Evolutionary conservation across 2,113 vertebrate genomes (phyloP).

Genomic region (Platichthys stellatus): DNA sequence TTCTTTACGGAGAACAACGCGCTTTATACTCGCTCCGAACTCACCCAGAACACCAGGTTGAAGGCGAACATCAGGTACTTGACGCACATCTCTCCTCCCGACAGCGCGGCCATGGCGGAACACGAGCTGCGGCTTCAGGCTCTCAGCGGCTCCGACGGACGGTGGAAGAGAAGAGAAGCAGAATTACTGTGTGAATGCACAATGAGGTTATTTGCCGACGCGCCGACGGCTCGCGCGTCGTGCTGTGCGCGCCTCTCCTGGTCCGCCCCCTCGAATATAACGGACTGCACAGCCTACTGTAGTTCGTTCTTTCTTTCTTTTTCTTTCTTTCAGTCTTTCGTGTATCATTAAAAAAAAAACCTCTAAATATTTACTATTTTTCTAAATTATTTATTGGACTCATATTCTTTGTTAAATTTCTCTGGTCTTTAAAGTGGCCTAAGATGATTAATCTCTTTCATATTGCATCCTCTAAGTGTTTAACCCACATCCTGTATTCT

Average conservation of each 20-base stretch:
- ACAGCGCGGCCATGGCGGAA: constrained; percentile 83
- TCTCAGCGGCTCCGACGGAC: background rate
- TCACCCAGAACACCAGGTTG: constrained; percentile 97
- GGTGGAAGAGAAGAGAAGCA: constrained; percentile 4
- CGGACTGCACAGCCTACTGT: constrained; percentile 18
- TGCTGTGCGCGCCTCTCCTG: constrained; percentile 64
- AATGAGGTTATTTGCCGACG: constrained; percentile 62
- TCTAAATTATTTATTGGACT: background rate
- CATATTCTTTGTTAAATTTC: too few relatives aligned
- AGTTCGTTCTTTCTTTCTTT: background rate
- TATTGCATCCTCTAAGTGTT: too few relatives aligned
- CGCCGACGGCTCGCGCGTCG: constrained; percentile 51
- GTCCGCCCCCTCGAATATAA: constrained; percentile 65
- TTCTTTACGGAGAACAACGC: background rate
- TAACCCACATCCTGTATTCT: background rate
- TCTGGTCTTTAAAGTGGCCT: too few relatives aligned
- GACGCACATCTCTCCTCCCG: constrained; percentile 92
- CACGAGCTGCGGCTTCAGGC: constrained; percentile 1
- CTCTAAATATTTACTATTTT: background rate
- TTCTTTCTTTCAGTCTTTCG: background rate
- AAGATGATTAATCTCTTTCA: too few relatives aligned
- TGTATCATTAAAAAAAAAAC: background rate
- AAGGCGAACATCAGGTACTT: constrained; percentile 95
- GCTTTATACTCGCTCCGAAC: constrained; percentile 50
- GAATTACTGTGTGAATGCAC: constrained; percentile 46